Conservation (phyloP, 1,140 invertebrate species). For the Zaprionus taronus region DNA sequence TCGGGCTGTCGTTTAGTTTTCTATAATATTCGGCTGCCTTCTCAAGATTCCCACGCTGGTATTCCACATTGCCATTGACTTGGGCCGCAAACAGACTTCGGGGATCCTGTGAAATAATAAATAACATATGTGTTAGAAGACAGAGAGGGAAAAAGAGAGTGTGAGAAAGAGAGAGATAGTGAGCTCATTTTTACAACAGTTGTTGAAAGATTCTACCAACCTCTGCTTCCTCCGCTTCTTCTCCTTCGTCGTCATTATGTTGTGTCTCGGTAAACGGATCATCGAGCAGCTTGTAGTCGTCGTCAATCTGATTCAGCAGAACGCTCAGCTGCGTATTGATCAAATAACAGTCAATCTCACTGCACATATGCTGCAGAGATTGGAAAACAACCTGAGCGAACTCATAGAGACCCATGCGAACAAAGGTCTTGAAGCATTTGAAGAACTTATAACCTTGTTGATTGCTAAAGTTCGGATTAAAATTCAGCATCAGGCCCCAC, state of each 20-base stretch:
- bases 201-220: too few relatives aligned
- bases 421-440: constrained; percentile 49
- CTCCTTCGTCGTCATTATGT: too few relatives aligned
- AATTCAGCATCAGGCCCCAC: constrained; percentile 38
- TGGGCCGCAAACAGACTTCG: constrained; percentile 46
- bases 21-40: constrained; percentile 46
- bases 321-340: constrained; percentile 51
- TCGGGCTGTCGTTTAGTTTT: not conserved
- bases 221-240: too few relatives aligned
- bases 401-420: constrained; percentile 61
- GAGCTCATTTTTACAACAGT: too few relatives aligned
- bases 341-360: constrained; percentile 55
- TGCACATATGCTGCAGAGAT: constrained; percentile 34
- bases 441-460: constrained; percentile 26
- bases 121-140: not conserved
- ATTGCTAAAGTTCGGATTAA: constrained; percentile 5
- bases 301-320: constrained; percentile 39
- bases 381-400: constrained; percentile 62
- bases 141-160: not conserved
- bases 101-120: not conserved
- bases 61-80: constrained; percentile 72
- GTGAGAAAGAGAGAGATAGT: too few relatives aligned
- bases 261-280: too few relatives aligned
- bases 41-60: constrained; percentile 32
- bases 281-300: constrained; percentile 8